These are phyloP conservation scores for Archips xylosteana DNA, from an alignment of 2,888 invertebrate species.

Conservation along the genomic window DNA sequence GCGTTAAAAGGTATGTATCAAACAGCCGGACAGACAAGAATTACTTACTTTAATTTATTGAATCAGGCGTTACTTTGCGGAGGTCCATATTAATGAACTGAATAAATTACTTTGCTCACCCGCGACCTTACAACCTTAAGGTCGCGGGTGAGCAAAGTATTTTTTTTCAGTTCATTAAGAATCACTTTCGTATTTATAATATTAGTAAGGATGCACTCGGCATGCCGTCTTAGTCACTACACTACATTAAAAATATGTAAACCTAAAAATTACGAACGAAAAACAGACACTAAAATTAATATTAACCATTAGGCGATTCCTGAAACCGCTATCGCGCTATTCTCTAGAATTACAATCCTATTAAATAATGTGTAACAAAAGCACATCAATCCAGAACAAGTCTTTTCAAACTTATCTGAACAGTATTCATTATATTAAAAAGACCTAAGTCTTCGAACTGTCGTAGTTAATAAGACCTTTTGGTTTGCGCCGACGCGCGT, in stretches of 20 bases:
- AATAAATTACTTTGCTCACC: too few species aligned
- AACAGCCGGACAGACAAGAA: too few species aligned
- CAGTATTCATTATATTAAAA: background rate
- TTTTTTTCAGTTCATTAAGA: too few species aligned
- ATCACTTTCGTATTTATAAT: too few species aligned
- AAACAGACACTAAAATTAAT: background rate
- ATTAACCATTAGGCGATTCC: conserved; percentile 14
- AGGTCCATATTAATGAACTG: too few species aligned
- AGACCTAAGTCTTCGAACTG: background rate
- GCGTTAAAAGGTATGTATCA: too few species aligned
- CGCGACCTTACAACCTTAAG: too few species aligned
- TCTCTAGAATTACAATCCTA: conserved; percentile 23
- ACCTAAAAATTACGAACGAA: background rate
- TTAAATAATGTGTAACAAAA: conserved; percentile 25
- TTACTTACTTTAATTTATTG: too few species aligned
- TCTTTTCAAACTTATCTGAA: conserved; percentile 23
- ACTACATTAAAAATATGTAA: background rate
- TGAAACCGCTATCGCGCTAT: conserved; percentile 23
- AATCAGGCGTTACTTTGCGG: too few species aligned
- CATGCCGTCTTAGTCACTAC: too few species aligned
- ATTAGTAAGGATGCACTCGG: too few species aligned
- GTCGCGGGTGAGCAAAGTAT: too few species aligned
- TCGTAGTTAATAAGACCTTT: conserved; percentile 14
- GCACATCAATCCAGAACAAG: background rate
- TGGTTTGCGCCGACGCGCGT: background rate